Evolutionary conservation across 2,888 invertebrate genomes (phyloP), one percentile per base, ranked within the genome.

Genomic region (Andrena marginata): DNA sequence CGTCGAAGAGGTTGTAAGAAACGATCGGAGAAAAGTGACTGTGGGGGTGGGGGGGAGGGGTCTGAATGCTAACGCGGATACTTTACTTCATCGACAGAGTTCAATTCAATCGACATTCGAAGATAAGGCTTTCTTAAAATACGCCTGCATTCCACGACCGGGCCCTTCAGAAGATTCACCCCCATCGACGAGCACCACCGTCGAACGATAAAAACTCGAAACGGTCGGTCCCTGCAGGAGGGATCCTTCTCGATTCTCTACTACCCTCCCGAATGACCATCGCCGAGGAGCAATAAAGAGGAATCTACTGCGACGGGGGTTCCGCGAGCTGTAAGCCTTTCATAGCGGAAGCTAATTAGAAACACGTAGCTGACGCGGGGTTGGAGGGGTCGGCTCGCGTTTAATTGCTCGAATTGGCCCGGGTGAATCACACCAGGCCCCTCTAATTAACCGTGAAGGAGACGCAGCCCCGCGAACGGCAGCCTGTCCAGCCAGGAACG

Each of bases 391-490:
- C 3, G 59, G 8, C 60, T n/a, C 20, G 59, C 35, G 70, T 71
- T 62, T 71, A 29, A 71, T 60, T 71, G 48, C 70, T n/a, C 42
- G 31, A 71, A 71, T 62, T 60, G 70, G 60, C 29, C 31, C 31
- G 70, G 48, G 3, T 70, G 70, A 70, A 60, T 60, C 48, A 48
- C 60, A 42, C 35, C 42, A 7, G 26, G 35, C 31, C 10, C 60
- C 20, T 48, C 70, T 62, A 71, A 71, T 71, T 71, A 71, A 71
- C 23, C 60, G 48, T 33, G 26, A 60, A 71, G 48, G 48, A 59
- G 48, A n/a, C 23, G 29, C 60, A 62, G 60, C 35, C 13, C 23
- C 10, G 56, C 51, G 20, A n/a, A 23, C 42, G 42, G 42, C 42
- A 42, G 42, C 1, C 56, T 23, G 56, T 20, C 56, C 10, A 4